Percentiles rank a stretch among this genome's conserved stretches.
Evolutionary conservation across 2,113 vertebrate species (phyloP).

Genomic region (Microcebus jonahi): DNA sequence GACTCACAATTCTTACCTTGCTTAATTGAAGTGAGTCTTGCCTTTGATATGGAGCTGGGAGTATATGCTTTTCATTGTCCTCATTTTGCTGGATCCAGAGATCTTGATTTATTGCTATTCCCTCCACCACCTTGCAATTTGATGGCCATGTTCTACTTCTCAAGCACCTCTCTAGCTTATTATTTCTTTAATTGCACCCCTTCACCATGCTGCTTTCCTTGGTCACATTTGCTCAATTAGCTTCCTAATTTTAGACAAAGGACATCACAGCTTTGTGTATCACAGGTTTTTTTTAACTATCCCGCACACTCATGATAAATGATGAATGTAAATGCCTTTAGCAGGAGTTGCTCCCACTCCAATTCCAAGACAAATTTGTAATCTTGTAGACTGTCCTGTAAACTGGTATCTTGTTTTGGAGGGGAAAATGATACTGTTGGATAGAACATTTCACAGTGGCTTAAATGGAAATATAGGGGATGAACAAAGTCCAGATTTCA

Average conservation of each 20-base stretch:
- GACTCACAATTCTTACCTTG: conserved; percentile 40
- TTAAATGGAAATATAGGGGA: not conserved
- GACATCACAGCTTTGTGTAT: conserved; percentile 39
- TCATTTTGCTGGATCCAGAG: conserved; percentile 57
- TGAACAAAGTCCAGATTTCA: conserved; percentile 28
- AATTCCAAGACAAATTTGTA: not conserved
- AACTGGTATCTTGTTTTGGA: not conserved
- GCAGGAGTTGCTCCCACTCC: not conserved
- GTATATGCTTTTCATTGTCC: conserved; percentile 29
- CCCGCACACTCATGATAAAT: conserved; percentile 42
- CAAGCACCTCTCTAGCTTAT: conserved; percentile 72
- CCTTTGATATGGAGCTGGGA: not conserved
- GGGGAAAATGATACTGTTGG: not conserved
- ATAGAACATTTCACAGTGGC: not conserved
- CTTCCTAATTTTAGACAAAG: conserved; percentile 75
- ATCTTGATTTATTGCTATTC: conserved; percentile 58
- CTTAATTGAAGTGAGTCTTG: conserved; percentile 64
- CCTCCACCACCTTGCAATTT: conserved; percentile 59
- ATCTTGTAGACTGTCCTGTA: not conserved
- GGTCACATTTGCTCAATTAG: conserved; percentile 71
- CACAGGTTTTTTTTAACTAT: not conserved
- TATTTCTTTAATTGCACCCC: conserved; percentile 73
- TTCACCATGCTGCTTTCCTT: conserved; percentile 53
- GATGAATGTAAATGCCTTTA: not conserved
- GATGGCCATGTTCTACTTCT: conserved; percentile 77